phyloP scores from a whole-genome alignment of 35 echinoderm and acorn worm species.

The Apostichopus californicus region DNA sequence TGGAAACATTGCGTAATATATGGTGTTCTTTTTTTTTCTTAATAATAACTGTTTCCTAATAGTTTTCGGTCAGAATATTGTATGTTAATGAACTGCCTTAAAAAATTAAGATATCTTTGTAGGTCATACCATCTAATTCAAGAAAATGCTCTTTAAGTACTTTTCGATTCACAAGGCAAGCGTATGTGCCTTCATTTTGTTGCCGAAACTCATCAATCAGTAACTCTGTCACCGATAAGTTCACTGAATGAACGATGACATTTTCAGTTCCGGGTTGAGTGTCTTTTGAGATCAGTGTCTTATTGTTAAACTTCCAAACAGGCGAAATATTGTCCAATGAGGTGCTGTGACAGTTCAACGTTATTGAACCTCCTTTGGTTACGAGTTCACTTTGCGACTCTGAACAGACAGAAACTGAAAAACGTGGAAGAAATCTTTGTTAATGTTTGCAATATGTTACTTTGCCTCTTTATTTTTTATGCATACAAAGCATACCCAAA shows the following conservation, averaged over 20 bases:
- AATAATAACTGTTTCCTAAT: too few species aligned
- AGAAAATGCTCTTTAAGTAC: not conserved
- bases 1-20: too few species aligned
- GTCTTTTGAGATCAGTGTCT: not conserved
- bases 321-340: not conserved
- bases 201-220: not conserved
- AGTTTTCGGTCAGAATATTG: too few species aligned
- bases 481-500: too few species aligned
- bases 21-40: too few species aligned
- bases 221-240: not conserved
- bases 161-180: not conserved
- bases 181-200: not conserved
- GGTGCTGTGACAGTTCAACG: not conserved
- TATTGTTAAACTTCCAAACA: not conserved
- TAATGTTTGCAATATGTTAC: not conserved
- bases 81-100: too few species aligned
- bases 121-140: slow-evolving; percentile 8
- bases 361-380: not conserved
- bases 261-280: not conserved
- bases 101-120: not conserved
- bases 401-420: not conserved
- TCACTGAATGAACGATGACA: not conserved
- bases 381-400: not conserved
- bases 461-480: too few species aligned
- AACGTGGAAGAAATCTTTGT: not conserved